Conservation (phyloP, 2,113 vertebrate genomes). For the Calypte anna region DNA sequence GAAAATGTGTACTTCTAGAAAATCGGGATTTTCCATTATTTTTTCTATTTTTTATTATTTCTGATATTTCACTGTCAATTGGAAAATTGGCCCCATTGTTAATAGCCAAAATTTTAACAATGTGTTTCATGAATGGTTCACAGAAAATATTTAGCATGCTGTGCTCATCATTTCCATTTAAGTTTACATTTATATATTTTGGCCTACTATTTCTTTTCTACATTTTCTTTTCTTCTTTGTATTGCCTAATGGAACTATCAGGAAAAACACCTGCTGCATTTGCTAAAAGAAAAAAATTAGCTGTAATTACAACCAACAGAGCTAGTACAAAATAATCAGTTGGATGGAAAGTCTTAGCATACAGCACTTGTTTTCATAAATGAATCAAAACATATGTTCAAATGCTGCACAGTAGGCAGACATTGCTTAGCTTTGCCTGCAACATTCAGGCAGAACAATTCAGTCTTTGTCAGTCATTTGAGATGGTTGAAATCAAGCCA, state of each 20-base stretch:
- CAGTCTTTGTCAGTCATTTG: neutral
- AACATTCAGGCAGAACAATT: neutral
- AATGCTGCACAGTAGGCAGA: neutral
- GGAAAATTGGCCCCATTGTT: neutral
- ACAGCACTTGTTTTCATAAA: conserved; percentile 37
- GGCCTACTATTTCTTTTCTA: neutral
- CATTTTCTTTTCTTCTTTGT: neutral
- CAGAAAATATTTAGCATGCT: neutral
- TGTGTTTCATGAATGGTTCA: neutral
- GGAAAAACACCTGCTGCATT: conserved; percentile 46
- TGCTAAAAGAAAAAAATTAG: neutral
- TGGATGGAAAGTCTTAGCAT: conserved; percentile 18
- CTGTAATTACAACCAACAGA: conserved; percentile 36
- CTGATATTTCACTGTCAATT: neutral
- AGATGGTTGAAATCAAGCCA: neutral
- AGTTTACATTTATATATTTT: neutral
- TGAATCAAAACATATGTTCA: conserved; percentile 36
- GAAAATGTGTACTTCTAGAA: neutral
- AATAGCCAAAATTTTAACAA: neutral
- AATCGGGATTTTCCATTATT: neutral
- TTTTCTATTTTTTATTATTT: neutral
- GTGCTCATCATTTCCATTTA: conserved; percentile 1
- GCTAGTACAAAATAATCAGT: conserved; percentile 31
- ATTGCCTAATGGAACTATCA: conserved; percentile 39
- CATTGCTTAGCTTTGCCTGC: conserved; percentile 9